Percentiles rank a stretch among this genome's conserved stretches.
These are phyloP conservation scores for Palaemon carinicauda DNA, from an alignment of 1,140 invertebrate genomes.

Conservation along the genomic window DNA sequence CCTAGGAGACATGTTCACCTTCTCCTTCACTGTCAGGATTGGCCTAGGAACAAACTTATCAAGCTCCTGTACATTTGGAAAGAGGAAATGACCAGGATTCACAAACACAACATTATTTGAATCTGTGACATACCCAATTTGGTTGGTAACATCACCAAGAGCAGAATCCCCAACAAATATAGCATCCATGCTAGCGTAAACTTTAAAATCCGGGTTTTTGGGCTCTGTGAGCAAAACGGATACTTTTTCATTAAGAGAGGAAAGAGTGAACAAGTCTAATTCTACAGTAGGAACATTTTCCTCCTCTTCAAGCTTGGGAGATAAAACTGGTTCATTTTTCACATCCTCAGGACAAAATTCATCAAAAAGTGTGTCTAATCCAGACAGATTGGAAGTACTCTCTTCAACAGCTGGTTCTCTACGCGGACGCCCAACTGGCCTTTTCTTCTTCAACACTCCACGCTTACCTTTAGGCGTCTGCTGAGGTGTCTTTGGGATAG, in stretches of 20 bases:
- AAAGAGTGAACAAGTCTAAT: slow-evolving; percentile 55
- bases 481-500: slow-evolving; percentile 10
- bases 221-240: slow-evolving; percentile 56
- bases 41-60: slow-evolving; percentile 51
- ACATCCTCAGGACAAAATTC: slow-evolving; percentile 20
- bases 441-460: slow-evolving; percentile 31
- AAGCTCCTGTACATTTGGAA: slow-evolving; percentile 53
- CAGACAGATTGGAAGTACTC: slow-evolving; percentile 27
- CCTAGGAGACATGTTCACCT: neutral
- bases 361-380: slow-evolving; percentile 33
- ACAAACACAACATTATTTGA: slow-evolving; percentile 59
- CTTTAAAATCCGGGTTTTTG: slow-evolving; percentile 58
- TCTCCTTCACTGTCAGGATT: slow-evolving; percentile 48
- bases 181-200: slow-evolving; percentile 57
- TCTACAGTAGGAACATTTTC: slow-evolving; percentile 58
- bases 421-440: slow-evolving; percentile 18
- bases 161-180: slow-evolving; percentile 59
- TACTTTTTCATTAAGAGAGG: slow-evolving; percentile 52
- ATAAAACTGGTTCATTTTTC: slow-evolving; percentile 28
- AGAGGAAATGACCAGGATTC: slow-evolving; percentile 55
- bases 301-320: slow-evolving; percentile 30
- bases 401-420: neutral
- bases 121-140: slow-evolving; percentile 58
- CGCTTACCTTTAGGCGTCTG: slow-evolving; percentile 3
- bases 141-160: slow-evolving; percentile 55